Evolutionary conservation across 2,888 invertebrate genomes (phyloP), one percentile per base, ranked within the genome.

Genomic region (Automeris io): DNA sequence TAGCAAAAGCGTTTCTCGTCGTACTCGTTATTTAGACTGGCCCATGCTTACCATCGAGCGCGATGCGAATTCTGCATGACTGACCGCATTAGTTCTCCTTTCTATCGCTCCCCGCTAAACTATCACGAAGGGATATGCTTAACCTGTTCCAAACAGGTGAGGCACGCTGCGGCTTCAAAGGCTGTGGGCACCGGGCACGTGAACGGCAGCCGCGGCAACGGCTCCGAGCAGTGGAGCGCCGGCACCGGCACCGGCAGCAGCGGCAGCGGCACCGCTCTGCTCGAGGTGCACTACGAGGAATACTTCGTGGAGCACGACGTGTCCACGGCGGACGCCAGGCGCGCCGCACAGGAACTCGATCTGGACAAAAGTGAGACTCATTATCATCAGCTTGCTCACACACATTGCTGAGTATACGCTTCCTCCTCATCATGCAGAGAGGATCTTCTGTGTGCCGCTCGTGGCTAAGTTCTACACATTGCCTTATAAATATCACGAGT

Each of bases 281-380:
- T 67, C 37, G 72, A 70, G 47, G 64, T 70, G 39, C 67, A 65
- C 41, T 79, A 75, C 51, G 90, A 91, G 62, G 90, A 91, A 65
- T 91, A 90, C 74, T 76, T 87, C 51, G 76, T 91, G 41, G 91
- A 91, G 55, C 91, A 91, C 54, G 88, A 90, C 55, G 87, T 91
- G 37, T 87, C 89, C 33, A 82, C 88, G 12, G 67, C 82, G 1
- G 88, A 88, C 42, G 91, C 91, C 8, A 87, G 87, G 54, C 75
- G 70, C 33, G 85, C 89, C 2, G 91, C 90, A 33, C 58, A 61
- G 18, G 70, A 68, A 25, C 79, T 90, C 39, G 76, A 70, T 6
- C 47, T 79, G 1, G 59, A 70, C 9, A 61, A 70, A 8, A 56
- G 82, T 80, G 35, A 55, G 70, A n/a, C n/a, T n/a, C n/a, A n/a